Evolutionary conservation across 2,888 invertebrate genomes (phyloP).

Genomic region (Protonemura montana): DNA sequence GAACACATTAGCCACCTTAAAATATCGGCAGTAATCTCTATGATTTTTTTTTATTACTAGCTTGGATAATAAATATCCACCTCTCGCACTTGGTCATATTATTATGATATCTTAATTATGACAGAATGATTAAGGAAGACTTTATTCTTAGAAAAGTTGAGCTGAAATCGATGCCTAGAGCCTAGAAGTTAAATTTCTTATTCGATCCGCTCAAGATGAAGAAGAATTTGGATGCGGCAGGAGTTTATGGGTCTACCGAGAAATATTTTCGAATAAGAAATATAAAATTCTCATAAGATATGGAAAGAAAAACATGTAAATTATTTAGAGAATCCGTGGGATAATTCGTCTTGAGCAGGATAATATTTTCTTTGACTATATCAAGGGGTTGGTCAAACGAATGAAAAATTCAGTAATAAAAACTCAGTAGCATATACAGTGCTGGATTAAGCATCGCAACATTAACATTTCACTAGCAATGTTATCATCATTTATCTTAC

Average conservation of each 20-base stretch:
- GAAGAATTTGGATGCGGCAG: neutral
- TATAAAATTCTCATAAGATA: neutral
- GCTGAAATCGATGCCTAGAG: neutral
- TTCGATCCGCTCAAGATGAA: neutral
- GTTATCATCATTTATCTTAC: neutral
- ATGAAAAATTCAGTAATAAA: neutral
- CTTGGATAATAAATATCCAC: constrained; percentile 1
- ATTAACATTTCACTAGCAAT: neutral
- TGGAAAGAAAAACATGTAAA: neutral
- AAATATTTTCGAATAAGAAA: neutral
- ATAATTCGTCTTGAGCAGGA: neutral
- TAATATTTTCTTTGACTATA: neutral
- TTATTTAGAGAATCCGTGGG: constrained; percentile 2
- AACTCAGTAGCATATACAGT: neutral
- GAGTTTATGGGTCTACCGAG: neutral
- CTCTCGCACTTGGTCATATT: neutral
- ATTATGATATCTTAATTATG: constrained; percentile 26
- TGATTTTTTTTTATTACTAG: neutral
- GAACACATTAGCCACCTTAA: neutral
- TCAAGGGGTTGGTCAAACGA: neutral
- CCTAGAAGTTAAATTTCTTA: neutral
- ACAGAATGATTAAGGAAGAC: neutral
- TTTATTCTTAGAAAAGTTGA: neutral
- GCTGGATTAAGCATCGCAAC: neutral
- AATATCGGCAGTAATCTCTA: neutral